Percentiles rank a stretch among this genome's conserved stretches.
Conservation (phyloP, 2,888 invertebrate species). For the Leucophenga montana region DNA sequence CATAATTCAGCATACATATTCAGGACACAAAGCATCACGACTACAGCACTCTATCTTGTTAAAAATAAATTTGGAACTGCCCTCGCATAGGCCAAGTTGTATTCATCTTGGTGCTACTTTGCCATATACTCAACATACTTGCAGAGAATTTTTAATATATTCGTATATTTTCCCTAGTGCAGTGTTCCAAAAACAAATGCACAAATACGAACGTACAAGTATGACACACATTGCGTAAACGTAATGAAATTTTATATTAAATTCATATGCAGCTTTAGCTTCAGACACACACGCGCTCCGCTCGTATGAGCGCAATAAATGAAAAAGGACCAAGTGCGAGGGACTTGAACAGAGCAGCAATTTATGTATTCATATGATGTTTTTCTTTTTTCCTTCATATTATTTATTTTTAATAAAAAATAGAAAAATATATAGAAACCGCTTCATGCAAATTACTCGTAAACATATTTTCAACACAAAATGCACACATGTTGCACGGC, state of each 20-base stretch:
- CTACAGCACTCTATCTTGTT: too few species aligned
- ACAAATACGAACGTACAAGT: neutral
- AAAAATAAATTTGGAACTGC: too few species aligned
- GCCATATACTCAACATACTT: too few species aligned
- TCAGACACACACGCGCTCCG: too few species aligned
- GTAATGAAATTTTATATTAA: conserved; percentile 59
- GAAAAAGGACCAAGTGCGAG: neutral
- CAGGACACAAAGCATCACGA: too few species aligned
- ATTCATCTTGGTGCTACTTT: too few species aligned
- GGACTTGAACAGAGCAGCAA: neutral
- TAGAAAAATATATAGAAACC: neutral
- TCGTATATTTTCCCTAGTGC: neutral
- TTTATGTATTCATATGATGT: neutral
- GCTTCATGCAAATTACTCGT: conserved; percentile 1
- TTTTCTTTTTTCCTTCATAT: neutral
- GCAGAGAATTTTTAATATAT: neutral
- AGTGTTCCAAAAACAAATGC: conserved; percentile 1
- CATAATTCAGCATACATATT: too few species aligned
- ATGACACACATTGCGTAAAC: conserved; percentile 45
- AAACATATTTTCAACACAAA: conserved; percentile 17
- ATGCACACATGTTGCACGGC: neutral
- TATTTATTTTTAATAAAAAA: conserved; percentile 1
- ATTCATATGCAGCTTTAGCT: neutral
- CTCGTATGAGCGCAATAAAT: too few species aligned
- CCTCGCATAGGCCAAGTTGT: too few species aligned